phyloP scores from a whole-genome alignment of 2,888 invertebrate species.

The Polyploca ridens region DNA sequence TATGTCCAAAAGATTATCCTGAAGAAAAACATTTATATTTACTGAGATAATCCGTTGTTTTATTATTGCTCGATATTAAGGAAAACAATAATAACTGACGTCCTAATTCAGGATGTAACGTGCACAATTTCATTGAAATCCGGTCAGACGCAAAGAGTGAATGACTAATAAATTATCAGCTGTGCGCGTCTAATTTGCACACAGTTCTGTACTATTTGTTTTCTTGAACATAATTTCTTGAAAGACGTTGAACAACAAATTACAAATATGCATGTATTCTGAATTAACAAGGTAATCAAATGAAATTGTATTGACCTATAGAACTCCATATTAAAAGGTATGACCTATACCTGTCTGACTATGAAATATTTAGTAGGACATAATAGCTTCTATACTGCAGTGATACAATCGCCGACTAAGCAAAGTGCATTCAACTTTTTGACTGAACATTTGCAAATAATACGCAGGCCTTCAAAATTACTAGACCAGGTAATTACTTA shows the following conservation, averaged over 20 bases:
- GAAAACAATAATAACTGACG: not conserved
- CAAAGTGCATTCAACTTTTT: not conserved
- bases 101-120: not conserved
- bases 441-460: not conserved
- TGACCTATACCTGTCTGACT: not conserved
- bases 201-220: not conserved
- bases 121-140: conserved; percentile 3
- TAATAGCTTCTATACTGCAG: not conserved
- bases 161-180: conserved; percentile 5
- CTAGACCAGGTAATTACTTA: conserved; percentile 1
- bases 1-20: not conserved
- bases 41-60: not conserved
- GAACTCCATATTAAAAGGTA: not conserved
- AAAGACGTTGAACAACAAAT: not conserved
- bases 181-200: not conserved
- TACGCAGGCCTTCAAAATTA: not conserved
- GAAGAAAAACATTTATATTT: not conserved
- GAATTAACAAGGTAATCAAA: not conserved
- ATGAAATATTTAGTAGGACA: conserved; percentile 5
- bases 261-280: not conserved
- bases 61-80: not conserved
- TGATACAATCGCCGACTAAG: not conserved
- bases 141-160: not conserved
- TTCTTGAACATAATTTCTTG: not conserved
- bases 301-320: not conserved